phyloP scores from a whole-genome alignment of 2,888 invertebrate species.

The Coelinius sp. region DNA sequence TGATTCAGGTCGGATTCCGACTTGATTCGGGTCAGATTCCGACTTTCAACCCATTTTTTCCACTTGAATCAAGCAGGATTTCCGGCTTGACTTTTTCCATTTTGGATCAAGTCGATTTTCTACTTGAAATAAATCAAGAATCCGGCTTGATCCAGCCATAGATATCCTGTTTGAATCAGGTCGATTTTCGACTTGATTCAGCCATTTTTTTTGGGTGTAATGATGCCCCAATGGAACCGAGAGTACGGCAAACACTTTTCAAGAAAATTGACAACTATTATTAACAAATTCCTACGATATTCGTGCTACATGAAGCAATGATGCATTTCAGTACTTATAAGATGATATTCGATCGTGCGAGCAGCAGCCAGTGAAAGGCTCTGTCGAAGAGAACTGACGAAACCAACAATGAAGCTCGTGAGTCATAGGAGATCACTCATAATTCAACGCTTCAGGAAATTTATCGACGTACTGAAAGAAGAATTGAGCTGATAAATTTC shows the following conservation, averaged over 20 bases:
- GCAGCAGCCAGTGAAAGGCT: neutral
- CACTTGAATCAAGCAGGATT: too few relatives aligned
- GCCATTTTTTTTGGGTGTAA: too few relatives aligned
- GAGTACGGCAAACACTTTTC: neutral
- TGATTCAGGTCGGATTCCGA: too few relatives aligned
- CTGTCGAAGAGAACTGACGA: neutral
- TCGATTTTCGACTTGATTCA: too few relatives aligned
- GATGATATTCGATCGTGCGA: neutral
- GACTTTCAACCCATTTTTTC: too few relatives aligned
- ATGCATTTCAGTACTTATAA: neutral
- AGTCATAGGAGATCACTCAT: neutral
- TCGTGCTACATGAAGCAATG: neutral
- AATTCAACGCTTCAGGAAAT: slow-evolving; percentile 3
- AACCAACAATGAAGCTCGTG: neutral
- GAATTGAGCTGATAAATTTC: neutral
- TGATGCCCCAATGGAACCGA: too few relatives aligned
- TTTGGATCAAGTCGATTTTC: too few relatives aligned
- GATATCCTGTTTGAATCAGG: too few relatives aligned
- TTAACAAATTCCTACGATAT: neutral
- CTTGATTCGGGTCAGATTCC: too few relatives aligned
- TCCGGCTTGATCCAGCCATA: too few relatives aligned
- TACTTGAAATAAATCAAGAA: too few relatives aligned
- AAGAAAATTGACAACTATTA: neutral
- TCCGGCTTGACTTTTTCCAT: too few relatives aligned
- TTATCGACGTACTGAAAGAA: slow-evolving; percentile 1